A percentile compares a stretch with the other conserved stretches of the same genome.
phyloP scores from a whole-genome alignment of 1,140 invertebrate genomes.

The Apis dorsata region DNA sequence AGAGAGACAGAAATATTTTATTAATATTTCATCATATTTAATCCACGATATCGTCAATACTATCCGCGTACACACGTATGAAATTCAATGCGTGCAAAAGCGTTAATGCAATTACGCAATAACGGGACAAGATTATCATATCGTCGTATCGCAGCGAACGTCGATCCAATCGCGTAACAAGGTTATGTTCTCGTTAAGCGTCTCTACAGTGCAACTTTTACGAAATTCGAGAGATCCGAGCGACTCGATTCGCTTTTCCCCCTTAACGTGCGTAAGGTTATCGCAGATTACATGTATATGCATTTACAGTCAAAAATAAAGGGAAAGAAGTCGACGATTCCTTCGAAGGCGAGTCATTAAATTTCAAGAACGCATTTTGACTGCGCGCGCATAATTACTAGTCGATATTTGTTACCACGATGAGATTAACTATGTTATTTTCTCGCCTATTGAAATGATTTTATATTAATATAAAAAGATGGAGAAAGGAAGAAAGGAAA shows the following conservation, averaged over 20 bases:
- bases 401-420: conserved; percentile 14
- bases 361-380: background rate
- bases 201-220: conserved; percentile 36
- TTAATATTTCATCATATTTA: conserved; percentile 1
- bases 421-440: conserved; percentile 4
- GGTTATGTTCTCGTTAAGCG: conserved; percentile 47
- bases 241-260: background rate
- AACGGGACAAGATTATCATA: conserved; percentile 51
- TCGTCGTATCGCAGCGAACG: conserved; percentile 42
- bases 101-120: conserved; percentile 45
- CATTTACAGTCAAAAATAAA: background rate
- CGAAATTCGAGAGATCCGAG: conserved; percentile 30
- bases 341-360: background rate
- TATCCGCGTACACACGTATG: background rate
- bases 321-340: background rate
- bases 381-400: conserved; percentile 24
- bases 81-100: conserved; percentile 37
- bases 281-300: background rate
- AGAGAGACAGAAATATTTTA: background rate
- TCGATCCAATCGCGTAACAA: conserved; percentile 47
- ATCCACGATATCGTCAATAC: background rate
- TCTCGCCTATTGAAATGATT: background rate
- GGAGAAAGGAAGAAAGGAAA: background rate
- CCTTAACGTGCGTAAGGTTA: background rate
- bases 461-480: too few relatives aligned